A percentile compares a stretch with the other conserved stretches of the same genome.
phyloP scores from a whole-genome alignment of 2,888 invertebrate genomes.

The Trissonchulus sp. region DNA sequence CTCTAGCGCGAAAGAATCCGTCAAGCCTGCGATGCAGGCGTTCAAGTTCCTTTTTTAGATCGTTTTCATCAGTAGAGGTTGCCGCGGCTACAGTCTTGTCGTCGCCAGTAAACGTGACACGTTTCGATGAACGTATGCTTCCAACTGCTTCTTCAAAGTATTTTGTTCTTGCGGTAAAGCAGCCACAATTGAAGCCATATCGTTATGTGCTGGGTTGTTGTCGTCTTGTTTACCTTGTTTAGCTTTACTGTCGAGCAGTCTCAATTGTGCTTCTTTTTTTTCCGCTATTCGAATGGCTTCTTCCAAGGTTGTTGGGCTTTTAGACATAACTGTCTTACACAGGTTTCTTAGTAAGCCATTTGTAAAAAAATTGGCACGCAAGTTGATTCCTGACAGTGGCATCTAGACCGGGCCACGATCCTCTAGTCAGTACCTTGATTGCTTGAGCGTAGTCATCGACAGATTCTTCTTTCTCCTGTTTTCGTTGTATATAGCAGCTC shows the following conservation, averaged over 20 bases:
- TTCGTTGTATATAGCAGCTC: background rate
- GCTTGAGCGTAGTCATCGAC: constrained; percentile 10
- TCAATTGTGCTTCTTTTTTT: background rate
- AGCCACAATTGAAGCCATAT: too few relatives aligned
- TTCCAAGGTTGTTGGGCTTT: background rate
- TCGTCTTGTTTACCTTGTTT: background rate
- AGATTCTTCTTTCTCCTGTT: background rate
- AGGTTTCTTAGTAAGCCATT: background rate
- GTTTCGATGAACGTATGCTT: too few relatives aligned
- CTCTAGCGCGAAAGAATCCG: too few relatives aligned
- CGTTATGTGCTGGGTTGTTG: constrained; percentile 6
- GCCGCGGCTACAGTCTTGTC: too few relatives aligned
- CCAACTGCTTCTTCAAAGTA: too few relatives aligned
- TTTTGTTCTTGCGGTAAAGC: too few relatives aligned
- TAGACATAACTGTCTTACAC: background rate
- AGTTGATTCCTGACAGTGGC: background rate
- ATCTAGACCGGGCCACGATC: background rate
- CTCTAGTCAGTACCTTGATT: constrained; percentile 1
- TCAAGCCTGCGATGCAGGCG: too few relatives aligned
- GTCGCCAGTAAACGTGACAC: too few relatives aligned
- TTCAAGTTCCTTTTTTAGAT: too few relatives aligned
- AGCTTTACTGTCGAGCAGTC: background rate
- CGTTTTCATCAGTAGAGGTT: too few relatives aligned
- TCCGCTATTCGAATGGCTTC: constrained; percentile 13
- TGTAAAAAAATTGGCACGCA: constrained; percentile 8